Evolutionary conservation across 2,888 invertebrate genomes (phyloP).

Genomic region (Adelognathus sp.): DNA sequence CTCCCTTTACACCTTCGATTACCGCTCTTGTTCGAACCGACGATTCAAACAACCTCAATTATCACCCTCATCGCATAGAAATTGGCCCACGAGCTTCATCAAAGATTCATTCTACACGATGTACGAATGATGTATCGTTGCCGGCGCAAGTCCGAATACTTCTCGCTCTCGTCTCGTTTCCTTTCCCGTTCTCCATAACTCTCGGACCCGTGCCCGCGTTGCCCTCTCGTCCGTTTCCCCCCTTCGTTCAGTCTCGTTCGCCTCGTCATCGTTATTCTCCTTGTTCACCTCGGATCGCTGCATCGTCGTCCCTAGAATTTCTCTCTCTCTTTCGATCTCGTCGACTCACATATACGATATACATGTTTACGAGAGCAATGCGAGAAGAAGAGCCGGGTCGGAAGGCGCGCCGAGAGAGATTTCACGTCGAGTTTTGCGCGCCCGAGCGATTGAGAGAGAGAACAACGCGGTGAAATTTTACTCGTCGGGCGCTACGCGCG

Average conservation of each 20-base stretch:
- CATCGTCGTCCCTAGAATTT: background rate
- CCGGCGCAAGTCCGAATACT: too few relatives aligned
- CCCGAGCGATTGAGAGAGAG: background rate
- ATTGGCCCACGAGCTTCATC: too few relatives aligned
- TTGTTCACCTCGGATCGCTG: background rate
- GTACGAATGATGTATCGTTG: too few relatives aligned
- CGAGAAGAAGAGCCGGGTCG: conserved; percentile 44
- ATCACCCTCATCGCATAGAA: too few relatives aligned
- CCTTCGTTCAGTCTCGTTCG: conserved; percentile 26
- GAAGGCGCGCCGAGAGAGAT: conserved; percentile 37
- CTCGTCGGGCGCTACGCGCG: conserved; percentile 29
- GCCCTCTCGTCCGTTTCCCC: too few relatives aligned
- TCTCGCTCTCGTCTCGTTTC: conserved; percentile 64
- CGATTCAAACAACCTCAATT: too few relatives aligned
- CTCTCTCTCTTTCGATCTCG: conserved; percentile 5
- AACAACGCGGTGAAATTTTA: conserved; percentile 1
- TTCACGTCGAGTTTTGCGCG: background rate
- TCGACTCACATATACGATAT: conserved; percentile 29
- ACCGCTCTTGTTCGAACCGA: too few relatives aligned
- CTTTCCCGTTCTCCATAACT: too few relatives aligned
- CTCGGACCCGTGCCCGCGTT: too few relatives aligned
- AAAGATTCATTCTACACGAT: too few relatives aligned
- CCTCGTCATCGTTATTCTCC: conserved; percentile 30
- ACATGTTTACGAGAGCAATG: too few relatives aligned
- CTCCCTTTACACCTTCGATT: too few relatives aligned